These are phyloP conservation scores for Eriocheir sinensis DNA, from an alignment of 1,140 invertebrate species.

Conservation along the genomic window DNA sequence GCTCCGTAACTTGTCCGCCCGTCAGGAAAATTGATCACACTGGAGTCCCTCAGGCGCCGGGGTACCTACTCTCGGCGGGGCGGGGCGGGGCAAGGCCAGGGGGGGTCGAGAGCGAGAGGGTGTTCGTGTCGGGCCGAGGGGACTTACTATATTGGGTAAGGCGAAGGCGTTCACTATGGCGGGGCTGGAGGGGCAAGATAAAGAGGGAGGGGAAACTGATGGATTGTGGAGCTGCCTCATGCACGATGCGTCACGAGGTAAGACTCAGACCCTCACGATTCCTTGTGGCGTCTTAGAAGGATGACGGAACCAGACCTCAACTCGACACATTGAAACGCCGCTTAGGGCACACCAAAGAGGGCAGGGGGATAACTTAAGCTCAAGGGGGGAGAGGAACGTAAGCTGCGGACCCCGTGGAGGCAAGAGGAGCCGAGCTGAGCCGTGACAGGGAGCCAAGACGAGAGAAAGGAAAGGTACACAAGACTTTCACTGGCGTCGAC, in stretches of 20 bases:
- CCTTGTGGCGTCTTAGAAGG: no score
- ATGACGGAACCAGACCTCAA: no score
- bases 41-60: background rate
- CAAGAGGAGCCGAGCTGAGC: no score
- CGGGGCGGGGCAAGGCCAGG: background rate
- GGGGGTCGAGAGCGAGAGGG: background rate
- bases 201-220: slow-evolving; percentile 58
- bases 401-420: no score
- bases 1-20: slow-evolving; percentile 41
- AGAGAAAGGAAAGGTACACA: no score
- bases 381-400: no score
- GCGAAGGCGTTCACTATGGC: slow-evolving; percentile 41
- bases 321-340: no score
- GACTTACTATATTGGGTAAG: slow-evolving; percentile 54
- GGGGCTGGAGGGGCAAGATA: slow-evolving; percentile 51
- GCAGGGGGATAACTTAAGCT: no score
- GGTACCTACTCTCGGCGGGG: background rate
- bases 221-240: slow-evolving; percentile 57
- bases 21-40: slow-evolving; percentile 41
- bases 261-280: background rate
- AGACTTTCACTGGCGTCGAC: no score
- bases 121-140: slow-evolving; percentile 39
- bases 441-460: no score
- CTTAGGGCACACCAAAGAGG: no score
- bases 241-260: background rate